Base-by-base conservation (phyloP, 1,140 invertebrate species). In the Maniola jurtina region DNA sequence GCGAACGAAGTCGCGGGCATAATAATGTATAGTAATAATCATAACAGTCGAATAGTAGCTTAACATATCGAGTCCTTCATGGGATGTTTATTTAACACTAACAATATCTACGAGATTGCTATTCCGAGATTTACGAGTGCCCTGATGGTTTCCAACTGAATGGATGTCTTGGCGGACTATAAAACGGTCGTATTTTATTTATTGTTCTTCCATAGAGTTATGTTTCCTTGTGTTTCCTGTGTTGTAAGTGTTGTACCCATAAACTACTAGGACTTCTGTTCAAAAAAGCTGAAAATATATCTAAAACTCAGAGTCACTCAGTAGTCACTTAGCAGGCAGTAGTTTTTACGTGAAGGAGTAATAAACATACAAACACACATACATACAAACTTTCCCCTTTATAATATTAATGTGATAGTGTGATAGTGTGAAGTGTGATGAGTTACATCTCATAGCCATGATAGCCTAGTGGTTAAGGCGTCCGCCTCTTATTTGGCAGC, bases 141-240 rank as follows among this genome's bases (percentile, higher is more conserved):
- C 64, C 61, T 64, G 67, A 72, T 75, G 77, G 72, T 70, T 75
- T 71, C 70, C 68, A 79, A 74, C 76, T 76, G 75, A 72, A 74
- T 75, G 61, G 73, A 70, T 70, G 66, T 38, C 65, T 55, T 40
- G 13, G 52, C 61, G 36, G 71, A 78, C 71, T 80, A 78, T 82
- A 80, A 82, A 82, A 82, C 72, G 67, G 50, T 33, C 42, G 58
- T 61, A 34, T 56, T 16, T 52, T 54, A 56, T 64, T 69, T 61
- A 69, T 16, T 57, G 50, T 57, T 68, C 64, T 38, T 67, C 57
- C 61, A 61, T 63, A 34, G 15, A 52, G 54, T 69, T 62, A 69
- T 75, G 73, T 79, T 82, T 79, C 72, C 64, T 72, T 68, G 54
- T 58, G 65, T 76, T 80, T 82, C 80, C 80, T 77, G 77, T 67